These are phyloP conservation scores for Lamellibrachia columna DNA, from an alignment of 2,888 invertebrate species.

Conservation along the genomic window DNA sequence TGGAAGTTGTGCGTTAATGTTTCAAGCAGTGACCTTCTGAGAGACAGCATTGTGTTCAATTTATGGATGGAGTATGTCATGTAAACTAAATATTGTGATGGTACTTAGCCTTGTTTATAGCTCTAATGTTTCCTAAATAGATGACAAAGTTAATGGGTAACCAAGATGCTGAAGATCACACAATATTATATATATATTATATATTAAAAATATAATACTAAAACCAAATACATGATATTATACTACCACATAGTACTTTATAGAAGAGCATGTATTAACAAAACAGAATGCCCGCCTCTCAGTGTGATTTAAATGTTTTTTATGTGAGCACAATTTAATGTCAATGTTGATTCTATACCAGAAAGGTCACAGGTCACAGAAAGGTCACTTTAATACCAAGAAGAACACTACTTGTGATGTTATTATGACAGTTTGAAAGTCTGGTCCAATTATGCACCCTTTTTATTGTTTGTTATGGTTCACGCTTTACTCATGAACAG, in stretches of 20 bases:
- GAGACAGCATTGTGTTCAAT: not conserved
- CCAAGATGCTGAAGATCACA: not conserved
- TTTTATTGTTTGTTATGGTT: not conserved
- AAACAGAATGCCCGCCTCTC: not conserved
- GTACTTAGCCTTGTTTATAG: no score
- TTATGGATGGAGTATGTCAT: no score
- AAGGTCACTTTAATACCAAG: not conserved
- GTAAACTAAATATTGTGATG: no score
- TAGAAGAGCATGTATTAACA: not conserved
- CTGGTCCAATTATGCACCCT: no score
- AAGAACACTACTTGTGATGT: not conserved
- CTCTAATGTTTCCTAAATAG: not conserved
- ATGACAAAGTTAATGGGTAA: not conserved
- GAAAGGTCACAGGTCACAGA: not conserved
- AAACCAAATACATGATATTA: not conserved
- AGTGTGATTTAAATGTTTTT: not conserved
- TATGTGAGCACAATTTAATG: not conserved
- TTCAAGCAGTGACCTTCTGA: not conserved
- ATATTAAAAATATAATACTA: not conserved
- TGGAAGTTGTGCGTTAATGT: not conserved
- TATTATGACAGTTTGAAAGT: no score
- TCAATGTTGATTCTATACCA: not conserved
- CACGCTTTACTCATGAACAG: not conserved
- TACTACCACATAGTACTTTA: not conserved
- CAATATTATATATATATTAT: not conserved